Base-by-base conservation (phyloP, 2,888 invertebrate genomes). In the Syrphus vitripennis region DNA sequence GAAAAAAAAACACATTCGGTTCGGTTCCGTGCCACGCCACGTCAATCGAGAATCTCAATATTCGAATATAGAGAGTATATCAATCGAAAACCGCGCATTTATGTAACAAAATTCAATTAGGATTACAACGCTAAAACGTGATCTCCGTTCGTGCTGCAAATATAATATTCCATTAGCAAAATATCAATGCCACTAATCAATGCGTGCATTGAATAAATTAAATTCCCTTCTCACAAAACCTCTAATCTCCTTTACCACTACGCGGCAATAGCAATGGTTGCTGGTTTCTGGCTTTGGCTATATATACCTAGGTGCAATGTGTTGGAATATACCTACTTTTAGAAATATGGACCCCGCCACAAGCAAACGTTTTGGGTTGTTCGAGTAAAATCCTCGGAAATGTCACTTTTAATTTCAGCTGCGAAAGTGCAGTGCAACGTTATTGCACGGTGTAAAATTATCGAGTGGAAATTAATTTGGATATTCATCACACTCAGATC, bases 151-250 rank as follows among this genome's bases (percentile, higher is more conserved):
- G 69, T 40, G 34, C 59, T 70, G 67, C 71, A 48, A 80, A 86
- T 77, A 84, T 86, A 82, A 77, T 86, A 86, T 86, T 82, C 86
- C 81, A 86, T 86, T 86, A 86, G 80, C 81, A 59, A 76, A 80
- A 77, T 86, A 86, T 80, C 84, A 86, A 86, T 82, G 72, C 71
- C 82, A 70, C 77, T 86, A 86, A 86, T 86, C 77, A 81, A 63
- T 72, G 72, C 77, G 77, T 86, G 86, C 81, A 63, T 63, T 86
- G 86, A 86, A 86, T 86, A 86, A 77, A 86, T 86, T 76, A 81
- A 63, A 53, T 45, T 50, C 37, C 53, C 50, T 48, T 42, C 42
- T 45, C 48, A n/a, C n/a, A 61, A 80, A 76, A 76, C 63, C 80
- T 69, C 77, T 86, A 86, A 86, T 86, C 86, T 77, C 78, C 74